Base-by-base conservation (phyloP, 2,113 vertebrate genomes). In the Aphelocoma coerulescens region DNA sequence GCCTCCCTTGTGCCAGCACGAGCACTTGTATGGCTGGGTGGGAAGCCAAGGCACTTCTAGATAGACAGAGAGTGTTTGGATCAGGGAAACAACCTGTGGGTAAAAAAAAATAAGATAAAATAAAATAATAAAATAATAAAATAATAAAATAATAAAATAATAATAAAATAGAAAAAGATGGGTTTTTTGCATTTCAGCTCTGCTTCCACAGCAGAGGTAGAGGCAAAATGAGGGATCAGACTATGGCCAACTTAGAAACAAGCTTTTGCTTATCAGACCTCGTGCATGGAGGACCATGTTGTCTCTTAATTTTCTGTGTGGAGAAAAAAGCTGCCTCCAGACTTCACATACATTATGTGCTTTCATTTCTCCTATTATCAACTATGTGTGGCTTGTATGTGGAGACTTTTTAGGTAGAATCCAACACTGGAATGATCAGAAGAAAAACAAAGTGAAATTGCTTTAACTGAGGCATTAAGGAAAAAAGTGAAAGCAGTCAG, bases 281-380 rank as follows among this genome's bases (percentile, higher is more conserved):
- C 12, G 10, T 19, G 7, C 0, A 3, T 6, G 19, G 33, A 71
- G 24, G 13, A 57, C 24, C 4, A 19, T 48, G 7, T 2, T 63
- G 15, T 30, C 33, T 59, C 26, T 66, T 46, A 27, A 10, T 39
- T 23, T 43, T 39, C 16, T 23, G 11, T 52, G n/a, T 52, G 17
- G 19, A 63, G 20, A 14, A 7, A 46, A 72, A 67, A 63, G 2
- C 8, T 63, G 7, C 16, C 28, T 89, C 12, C 3, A 14, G 43
- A 19, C 16, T 83, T 92, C 19, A 24, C 9, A 21, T 8, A 30
- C 1, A 13, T 22, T 30, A 13, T 0, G 0, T 32, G 7, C 3
- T 67, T 76, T 65, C 37, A 35, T 27, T 65, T 77, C 33, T 59
- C 27, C 8, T 72, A 5, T 9, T 67, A 1, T 62, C 0, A 0